Evolutionary conservation across 2,113 vertebrate genomes (phyloP), one percentile per base, ranked within the genome.

Genomic region (Falco punctatus): DNA sequence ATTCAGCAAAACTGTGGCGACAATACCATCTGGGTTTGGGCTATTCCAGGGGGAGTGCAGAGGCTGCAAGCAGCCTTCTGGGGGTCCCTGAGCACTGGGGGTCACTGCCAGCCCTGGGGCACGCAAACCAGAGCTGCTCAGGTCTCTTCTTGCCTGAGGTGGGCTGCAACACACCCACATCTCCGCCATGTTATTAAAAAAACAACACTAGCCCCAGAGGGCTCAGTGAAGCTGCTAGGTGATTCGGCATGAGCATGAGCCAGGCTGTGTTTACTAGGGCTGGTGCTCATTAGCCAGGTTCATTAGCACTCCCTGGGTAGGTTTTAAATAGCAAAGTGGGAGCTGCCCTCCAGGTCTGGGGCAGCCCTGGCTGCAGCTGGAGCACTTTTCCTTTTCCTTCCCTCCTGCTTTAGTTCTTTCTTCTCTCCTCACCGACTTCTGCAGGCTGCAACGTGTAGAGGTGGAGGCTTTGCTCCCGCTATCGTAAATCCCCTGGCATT

Each of bases 381-480:
- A 73, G 38, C 3, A 4, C 4, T 79, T 65, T 6, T 12, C 8
- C 7, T 24, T 51, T 13, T 59, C 40, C 28, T 59, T 59, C 48
- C 42, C 20, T 69, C 18, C 17, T n/a, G 18, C 30, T 67, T n/a
- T 2, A 5, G 4, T 81, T 77, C 28, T 24, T 58, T 26, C 30
- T 55, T 24, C 19, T 20, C 42, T 30, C 4, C 35, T 62, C 19
- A 1, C 24, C 40, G 28, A 4, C 14, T 4, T 32, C 14, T 4
- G 3, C 1, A 0, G n/a, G 26, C 38, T 67, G 24, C 15, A 49
- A 24, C n/a, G 1, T 0, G 4, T 12, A 22, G 42, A 59, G 17
- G 10, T 11, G 1, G 6, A 64, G 35, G 55, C 22, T 46, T 80
- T 0, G 1, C 30, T 58, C 44, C 40, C 21, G 18, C 33, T 17